Evolutionary conservation across 2,113 vertebrate species (phyloP).

Genomic region (Pangasianodon gigas): DNA sequence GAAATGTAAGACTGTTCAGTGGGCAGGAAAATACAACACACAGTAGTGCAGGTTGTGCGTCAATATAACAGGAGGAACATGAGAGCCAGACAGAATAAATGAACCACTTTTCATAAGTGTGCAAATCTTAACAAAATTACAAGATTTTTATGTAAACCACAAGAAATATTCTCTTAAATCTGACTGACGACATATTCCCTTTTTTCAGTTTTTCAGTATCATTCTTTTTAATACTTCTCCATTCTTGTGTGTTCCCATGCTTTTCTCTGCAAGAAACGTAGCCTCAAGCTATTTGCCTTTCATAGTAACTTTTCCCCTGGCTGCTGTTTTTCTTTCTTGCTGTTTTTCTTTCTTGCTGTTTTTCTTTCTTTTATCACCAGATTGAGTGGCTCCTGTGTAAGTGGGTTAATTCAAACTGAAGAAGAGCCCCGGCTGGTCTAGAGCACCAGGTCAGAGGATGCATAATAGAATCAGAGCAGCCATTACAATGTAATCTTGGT

Average conservation of each 20-base stretch:
- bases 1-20: neutral
- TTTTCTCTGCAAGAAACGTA: neutral
- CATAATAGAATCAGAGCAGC: slow-evolving; percentile 12
- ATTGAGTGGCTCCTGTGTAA: neutral
- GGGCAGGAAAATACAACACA: too few relatives aligned
- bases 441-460: neutral
- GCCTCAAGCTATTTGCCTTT: neutral
- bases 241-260: neutral
- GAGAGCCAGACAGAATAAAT: too few relatives aligned
- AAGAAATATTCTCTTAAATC: too few relatives aligned
- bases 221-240: neutral
- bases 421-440: neutral
- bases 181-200: too few relatives aligned
- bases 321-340: neutral
- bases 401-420: slow-evolving; percentile 8
- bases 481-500: slow-evolving; percentile 3
- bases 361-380: neutral
- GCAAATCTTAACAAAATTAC: neutral
- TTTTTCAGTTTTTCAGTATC: too few relatives aligned
- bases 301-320: neutral
- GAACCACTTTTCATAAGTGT: neutral
- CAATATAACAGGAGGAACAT: neutral
- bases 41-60: too few relatives aligned
- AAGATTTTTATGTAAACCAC: too few relatives aligned
- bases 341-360: neutral